These are phyloP conservation scores for Junco hyemalis DNA, from an alignment of 2,113 vertebrate genomes.

Conservation along the genomic window DNA sequence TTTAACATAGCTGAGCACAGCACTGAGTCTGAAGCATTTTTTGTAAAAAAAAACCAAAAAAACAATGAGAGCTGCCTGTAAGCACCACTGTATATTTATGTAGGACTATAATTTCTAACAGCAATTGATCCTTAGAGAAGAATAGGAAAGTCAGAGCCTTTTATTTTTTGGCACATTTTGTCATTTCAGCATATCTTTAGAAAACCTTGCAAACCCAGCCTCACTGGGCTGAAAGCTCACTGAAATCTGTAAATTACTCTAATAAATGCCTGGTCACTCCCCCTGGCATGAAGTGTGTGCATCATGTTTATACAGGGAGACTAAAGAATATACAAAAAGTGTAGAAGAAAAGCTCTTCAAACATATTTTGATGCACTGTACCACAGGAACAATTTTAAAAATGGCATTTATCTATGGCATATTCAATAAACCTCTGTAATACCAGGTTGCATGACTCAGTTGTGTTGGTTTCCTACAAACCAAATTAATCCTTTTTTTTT, in stretches of 20 bases:
- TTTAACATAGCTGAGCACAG: slow-evolving; percentile 45
- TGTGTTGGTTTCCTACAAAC: neutral
- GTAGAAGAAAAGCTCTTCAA: neutral
- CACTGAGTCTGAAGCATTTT: neutral
- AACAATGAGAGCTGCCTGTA: slow-evolving; percentile 20
- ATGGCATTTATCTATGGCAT: neutral
- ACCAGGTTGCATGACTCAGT: neutral
- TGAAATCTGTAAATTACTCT: neutral
- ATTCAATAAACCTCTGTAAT: neutral
- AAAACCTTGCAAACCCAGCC: neutral
- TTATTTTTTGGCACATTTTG: neutral
- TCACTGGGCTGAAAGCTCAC: neutral
- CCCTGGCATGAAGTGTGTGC: neutral
- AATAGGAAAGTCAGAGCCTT: neutral
- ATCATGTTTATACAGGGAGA: neutral
- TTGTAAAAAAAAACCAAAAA: neutral
- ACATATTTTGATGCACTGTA: neutral
- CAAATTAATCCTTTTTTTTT: neutral
- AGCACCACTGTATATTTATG: neutral
- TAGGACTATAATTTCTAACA: neutral
- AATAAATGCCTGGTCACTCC: neutral
- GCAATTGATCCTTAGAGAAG: neutral
- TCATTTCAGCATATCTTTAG: neutral
- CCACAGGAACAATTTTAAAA: neutral
- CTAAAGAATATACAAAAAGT: neutral